Evolutionary conservation across 2,888 invertebrate genomes (phyloP).

Genomic region (Sphinx pinastri): DNA sequence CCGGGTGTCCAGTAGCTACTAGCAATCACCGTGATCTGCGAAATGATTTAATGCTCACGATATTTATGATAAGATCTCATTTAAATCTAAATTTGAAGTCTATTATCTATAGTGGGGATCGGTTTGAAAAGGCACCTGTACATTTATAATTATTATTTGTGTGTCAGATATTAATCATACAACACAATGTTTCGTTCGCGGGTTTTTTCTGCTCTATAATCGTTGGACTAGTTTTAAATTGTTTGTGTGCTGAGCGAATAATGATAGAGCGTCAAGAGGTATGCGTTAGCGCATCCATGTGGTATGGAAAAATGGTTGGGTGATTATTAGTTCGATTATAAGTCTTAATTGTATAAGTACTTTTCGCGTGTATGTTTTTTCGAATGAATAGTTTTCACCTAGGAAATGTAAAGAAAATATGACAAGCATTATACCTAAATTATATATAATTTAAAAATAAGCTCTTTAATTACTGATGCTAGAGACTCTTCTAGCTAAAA

Average conservation of each 20-base stretch:
- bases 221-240: background rate
- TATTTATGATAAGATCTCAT: constrained; percentile 45
- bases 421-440: too few relatives aligned
- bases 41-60: constrained; percentile 46
- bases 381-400: too few relatives aligned
- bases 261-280: background rate
- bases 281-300: background rate
- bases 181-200: background rate
- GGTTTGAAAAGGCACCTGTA: constrained; percentile 24
- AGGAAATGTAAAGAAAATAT: too few relatives aligned
- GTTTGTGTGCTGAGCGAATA: background rate
- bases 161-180: constrained; percentile 17
- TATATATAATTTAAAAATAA: too few relatives aligned
- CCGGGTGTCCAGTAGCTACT: constrained; percentile 36
- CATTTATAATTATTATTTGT: constrained; percentile 23
- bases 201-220: background rate
- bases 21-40: constrained; percentile 43
- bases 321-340: too few relatives aligned
- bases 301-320: too few relatives aligned
- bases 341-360: too few relatives aligned
- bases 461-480: too few relatives aligned
- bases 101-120: constrained; percentile 27
- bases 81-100: constrained; percentile 31
- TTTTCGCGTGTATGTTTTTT: too few relatives aligned
- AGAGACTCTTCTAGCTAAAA: too few relatives aligned